Percentiles rank a stretch among this genome's conserved stretches.
Evolutionary conservation across 2,888 invertebrate species (phyloP).

Genomic region (Podabrus alpinus): DNA sequence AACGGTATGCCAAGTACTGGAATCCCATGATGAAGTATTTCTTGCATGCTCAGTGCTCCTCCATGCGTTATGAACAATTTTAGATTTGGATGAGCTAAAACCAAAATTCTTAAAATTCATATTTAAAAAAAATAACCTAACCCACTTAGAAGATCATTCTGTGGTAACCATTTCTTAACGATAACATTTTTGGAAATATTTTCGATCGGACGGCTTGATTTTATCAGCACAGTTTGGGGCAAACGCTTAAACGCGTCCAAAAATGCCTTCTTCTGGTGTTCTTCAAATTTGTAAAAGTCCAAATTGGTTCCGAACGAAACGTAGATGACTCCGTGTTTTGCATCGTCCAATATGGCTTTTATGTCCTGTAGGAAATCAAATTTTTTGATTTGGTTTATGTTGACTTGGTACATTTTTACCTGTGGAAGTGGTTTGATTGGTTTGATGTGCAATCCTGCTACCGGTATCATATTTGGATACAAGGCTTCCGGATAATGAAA

Average conservation of each 20-base stretch:
- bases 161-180: constrained; percentile 51
- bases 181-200: constrained; percentile 50
- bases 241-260: not conserved
- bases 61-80: constrained; percentile 38
- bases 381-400: not conserved
- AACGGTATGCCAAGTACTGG: constrained; percentile 37
- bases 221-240: constrained; percentile 47
- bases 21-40: constrained; percentile 35
- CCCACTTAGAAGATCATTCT: constrained; percentile 51
- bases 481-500: constrained; percentile 44
- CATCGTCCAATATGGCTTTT: constrained; percentile 39
- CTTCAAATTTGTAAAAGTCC: not conserved
- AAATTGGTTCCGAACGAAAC: constrained; percentile 50
- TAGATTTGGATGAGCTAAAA: constrained; percentile 33
- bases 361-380: constrained; percentile 1
- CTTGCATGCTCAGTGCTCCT: constrained; percentile 37
- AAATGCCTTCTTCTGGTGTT: not conserved
- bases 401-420: constrained; percentile 31
- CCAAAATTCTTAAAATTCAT: not conserved
- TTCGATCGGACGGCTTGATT: constrained; percentile 43
- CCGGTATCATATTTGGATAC: constrained; percentile 49
- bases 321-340: constrained; percentile 45
- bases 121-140: not conserved
- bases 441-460: constrained; percentile 49
- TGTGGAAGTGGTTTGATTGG: constrained; percentile 39